Percentiles rank a stretch among this genome's conserved stretches.
phyloP scores from a whole-genome alignment of 2,113 vertebrate species.

The Passer montanus region DNA sequence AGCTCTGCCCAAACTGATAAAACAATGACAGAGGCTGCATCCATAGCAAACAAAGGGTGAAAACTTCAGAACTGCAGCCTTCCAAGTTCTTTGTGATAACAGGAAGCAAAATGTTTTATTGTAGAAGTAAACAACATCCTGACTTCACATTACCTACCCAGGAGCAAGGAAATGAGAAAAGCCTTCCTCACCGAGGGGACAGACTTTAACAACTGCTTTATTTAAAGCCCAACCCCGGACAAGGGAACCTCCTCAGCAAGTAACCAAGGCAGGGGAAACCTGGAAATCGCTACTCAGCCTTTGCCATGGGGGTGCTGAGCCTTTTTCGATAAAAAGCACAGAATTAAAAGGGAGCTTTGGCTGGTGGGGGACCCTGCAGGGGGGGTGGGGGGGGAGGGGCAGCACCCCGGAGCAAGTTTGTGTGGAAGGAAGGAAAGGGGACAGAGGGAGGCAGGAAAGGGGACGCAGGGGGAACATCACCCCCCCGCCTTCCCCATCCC shows the following conservation, averaged over 20 bases:
- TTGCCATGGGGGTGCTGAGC: not conserved
- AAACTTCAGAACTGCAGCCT: not conserved
- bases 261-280: not conserved
- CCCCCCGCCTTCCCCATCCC: not conserved
- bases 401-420: not conserved
- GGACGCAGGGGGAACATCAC: not conserved
- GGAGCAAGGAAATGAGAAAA: not conserved
- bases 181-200: not conserved
- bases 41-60: not conserved
- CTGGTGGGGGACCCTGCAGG: not conserved
- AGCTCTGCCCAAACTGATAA: not conserved
- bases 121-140: not conserved
- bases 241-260: not conserved
- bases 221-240: not conserved
- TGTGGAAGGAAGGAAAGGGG: too few species aligned
- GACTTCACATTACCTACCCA: not conserved
- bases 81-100: not conserved
- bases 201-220: not conserved
- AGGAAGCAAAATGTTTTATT: constrained; percentile 32
- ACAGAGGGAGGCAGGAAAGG: not conserved
- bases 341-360: not conserved
- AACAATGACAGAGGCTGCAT: not conserved
- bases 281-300: not conserved
- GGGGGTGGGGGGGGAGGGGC: not conserved
- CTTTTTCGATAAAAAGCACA: not conserved